Evolutionary conservation across 2,888 invertebrate genomes (phyloP).

Genomic region (Phragmatobia fuliginosa): DNA sequence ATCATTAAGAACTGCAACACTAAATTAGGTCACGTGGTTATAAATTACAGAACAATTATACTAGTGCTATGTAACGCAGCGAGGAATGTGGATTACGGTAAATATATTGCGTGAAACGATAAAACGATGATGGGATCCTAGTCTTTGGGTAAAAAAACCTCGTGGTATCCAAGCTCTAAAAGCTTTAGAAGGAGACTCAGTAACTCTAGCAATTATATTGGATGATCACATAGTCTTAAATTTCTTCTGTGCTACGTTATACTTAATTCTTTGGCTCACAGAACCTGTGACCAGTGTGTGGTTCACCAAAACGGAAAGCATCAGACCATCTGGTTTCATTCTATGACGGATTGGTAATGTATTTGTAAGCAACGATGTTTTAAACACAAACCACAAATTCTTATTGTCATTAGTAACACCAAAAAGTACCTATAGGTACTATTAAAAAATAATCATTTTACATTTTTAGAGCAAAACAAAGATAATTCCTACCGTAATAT

Average conservation of each 20-base stretch:
- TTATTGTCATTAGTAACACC: no score
- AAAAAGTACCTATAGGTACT: no score
- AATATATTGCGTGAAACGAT: constrained; percentile 12
- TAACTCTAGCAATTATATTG: not conserved
- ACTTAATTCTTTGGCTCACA: not conserved
- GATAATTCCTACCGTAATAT: not conserved
- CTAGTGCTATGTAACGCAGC: constrained; percentile 1
- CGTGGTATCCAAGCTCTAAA: not conserved
- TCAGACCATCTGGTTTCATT: no score
- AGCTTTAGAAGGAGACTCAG: not conserved
- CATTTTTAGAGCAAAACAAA: no score
- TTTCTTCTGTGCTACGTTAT: no score
- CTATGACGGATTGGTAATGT: no score
- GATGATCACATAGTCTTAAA: no score
- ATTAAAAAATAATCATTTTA: no score
- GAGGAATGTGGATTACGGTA: constrained; percentile 19
- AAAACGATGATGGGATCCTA: not conserved
- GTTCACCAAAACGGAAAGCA: not conserved
- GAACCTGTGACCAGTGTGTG: not conserved
- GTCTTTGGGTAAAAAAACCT: not conserved
- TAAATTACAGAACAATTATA: constrained; percentile 29
- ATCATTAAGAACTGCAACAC: constrained; percentile 26
- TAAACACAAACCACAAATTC: no score
- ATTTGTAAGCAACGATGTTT: not conserved
- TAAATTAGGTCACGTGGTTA: constrained; percentile 27